Conservation (phyloP, 2,113 vertebrate genomes). For the Lichenostomus cassidix region DNA sequence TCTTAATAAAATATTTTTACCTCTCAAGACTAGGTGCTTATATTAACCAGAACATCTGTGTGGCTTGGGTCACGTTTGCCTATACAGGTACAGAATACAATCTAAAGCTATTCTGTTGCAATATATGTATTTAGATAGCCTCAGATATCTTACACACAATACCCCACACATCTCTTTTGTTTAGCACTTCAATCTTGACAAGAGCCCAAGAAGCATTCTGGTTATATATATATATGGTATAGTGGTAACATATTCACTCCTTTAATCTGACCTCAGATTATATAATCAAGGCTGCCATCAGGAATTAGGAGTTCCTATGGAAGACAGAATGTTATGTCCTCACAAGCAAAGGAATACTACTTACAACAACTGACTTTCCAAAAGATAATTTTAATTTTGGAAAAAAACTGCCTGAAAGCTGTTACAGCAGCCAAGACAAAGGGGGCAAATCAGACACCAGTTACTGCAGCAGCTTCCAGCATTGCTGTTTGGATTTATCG, state of each 20-base stretch:
- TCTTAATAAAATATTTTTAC: neutral
- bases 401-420: neutral
- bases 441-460: neutral
- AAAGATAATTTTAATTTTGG: neutral
- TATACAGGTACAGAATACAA: neutral
- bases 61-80: neutral
- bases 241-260: neutral
- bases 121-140: neutral
- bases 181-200: neutral
- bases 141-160: neutral
- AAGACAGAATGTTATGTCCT: neutral
- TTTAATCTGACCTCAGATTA: neutral
- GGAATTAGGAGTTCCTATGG: neutral
- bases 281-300: neutral
- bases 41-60: neutral
- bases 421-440: neutral
- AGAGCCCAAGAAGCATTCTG: neutral
- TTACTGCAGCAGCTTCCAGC: neutral
- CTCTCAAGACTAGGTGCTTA: neutral
- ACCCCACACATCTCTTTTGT: neutral
- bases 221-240: too few relatives aligned
- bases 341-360: neutral
- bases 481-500: neutral
- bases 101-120: neutral
- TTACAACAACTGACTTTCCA: neutral